A percentile compares a stretch with the other conserved stretches of the same genome.
Evolutionary conservation across 2,113 vertebrate species (phyloP).

Genomic region (Chitala chitala): DNA sequence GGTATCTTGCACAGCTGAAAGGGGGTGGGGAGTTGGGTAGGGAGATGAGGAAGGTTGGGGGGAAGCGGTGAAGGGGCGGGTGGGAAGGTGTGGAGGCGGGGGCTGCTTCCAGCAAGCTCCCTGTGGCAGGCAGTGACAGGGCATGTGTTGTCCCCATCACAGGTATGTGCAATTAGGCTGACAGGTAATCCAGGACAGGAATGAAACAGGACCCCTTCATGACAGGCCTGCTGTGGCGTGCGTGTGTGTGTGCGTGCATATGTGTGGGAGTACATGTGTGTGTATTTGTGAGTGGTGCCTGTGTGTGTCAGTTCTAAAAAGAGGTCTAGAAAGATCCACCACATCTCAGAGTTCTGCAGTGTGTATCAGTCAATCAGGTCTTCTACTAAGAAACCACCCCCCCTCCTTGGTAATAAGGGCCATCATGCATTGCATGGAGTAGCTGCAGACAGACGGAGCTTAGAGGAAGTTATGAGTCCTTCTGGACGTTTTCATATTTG

Average conservation of each 20-base stretch:
- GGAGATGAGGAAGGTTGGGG: neutral
- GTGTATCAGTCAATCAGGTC: neutral
- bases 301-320: neutral
- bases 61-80: neutral
- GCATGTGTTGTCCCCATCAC: conserved; percentile 56
- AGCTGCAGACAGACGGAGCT: too few species aligned
- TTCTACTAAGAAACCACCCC: neutral
- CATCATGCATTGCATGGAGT: neutral
- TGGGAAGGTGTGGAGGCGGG: neutral
- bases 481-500: neutral
- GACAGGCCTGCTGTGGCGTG: conserved; percentile 9
- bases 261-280: neutral
- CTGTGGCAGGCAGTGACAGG: conserved; percentile 57
- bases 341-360: neutral
- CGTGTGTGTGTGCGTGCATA: neutral
- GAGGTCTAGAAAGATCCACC: neutral
- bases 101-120: conserved; percentile 30
- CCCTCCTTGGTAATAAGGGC: neutral
- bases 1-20: neutral
- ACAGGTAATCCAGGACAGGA: conserved; percentile 51
- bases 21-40: neutral
- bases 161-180: conserved; percentile 62
- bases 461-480: neutral
- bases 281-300: conserved; percentile 20
- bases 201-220: conserved; percentile 52